Percentiles rank a stretch among this genome's conserved stretches.
These are phyloP conservation scores for Microplitis deprimator DNA, from an alignment of 2,888 invertebrate genomes.

Conservation along the genomic window DNA sequence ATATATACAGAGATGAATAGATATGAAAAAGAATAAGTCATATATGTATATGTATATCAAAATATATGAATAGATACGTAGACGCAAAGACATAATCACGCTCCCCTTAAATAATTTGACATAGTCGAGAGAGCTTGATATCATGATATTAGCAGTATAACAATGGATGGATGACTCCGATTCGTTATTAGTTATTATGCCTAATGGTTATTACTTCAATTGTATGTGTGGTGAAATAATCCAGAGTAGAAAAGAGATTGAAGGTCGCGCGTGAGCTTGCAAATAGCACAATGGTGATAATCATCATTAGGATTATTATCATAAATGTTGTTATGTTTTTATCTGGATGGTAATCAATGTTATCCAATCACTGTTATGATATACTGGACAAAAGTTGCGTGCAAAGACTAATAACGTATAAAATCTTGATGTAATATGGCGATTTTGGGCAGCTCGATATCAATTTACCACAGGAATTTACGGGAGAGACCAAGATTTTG, in stretches of 20 bases:
- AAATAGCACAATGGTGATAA: slow-evolving; percentile 21
- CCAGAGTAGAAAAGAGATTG: slow-evolving; percentile 46
- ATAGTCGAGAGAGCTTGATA: slow-evolving; percentile 25
- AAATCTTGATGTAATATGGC: too few species aligned
- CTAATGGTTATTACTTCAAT: slow-evolving; percentile 42
- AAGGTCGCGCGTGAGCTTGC: slow-evolving; percentile 45
- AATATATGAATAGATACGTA: neutral
- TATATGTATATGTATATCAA: too few species aligned
- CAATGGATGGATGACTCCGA: slow-evolving; percentile 38
- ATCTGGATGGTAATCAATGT: slow-evolving; percentile 1
- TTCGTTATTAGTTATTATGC: slow-evolving; percentile 52
- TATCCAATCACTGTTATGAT: neutral
- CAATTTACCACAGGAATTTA: neutral
- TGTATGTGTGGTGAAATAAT: slow-evolving; percentile 1
- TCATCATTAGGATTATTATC: slow-evolving; percentile 33
- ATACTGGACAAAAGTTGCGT: neutral
- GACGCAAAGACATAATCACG: slow-evolving; percentile 35
- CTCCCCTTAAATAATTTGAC: slow-evolving; percentile 40
- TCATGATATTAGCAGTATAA: neutral
- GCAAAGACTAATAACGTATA: neutral
- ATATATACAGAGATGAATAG: too few species aligned
- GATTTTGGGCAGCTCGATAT: neutral
- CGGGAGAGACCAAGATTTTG: neutral
- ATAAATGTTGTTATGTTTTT: slow-evolving; percentile 7
- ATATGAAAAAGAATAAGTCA: too few species aligned